Evolutionary conservation across 2,797 vertebrate species (phyloP), one percentile per base, ranked within the genome.

Genomic region (Pelochelys cantorii): DNA sequence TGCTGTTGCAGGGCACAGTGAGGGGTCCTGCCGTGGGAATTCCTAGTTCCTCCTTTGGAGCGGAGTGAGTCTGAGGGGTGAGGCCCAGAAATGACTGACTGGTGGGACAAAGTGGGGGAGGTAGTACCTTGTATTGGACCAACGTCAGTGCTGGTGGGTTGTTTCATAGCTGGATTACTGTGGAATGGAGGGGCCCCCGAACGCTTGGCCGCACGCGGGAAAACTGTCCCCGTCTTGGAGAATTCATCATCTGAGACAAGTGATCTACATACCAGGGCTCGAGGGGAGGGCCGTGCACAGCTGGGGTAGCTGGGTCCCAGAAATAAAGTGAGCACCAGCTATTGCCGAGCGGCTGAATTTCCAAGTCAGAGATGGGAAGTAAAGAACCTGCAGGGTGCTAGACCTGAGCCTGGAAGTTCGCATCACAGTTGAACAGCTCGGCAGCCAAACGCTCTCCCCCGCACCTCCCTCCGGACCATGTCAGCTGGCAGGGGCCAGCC

Each of bases 51-150:
- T 31, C 4, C 5, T 59, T 31, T 55, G 2, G 37, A 34, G 17
- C 10, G 31, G 75, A 37, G 2, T 27, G 17, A 20, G 25, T 5
- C 37, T 54, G 2, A 14, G 17, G 11, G 17, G 0, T 4, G 22
- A n/a, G 25, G 29, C 0, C 3, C 42, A 78, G 83, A 22, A 27
- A 18, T 27, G 62, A 3, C 29, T 68, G 17, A 68, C 65, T 20
- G 17, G 65, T 34, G 65, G 17, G 65, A 68, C 65, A 68, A 18
- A 31, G 65, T n/a, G 15, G 62, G 4, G 8, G 31, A 34, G n/a
- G n/a, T 68, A 5, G 10, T 29, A 29, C 12, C 23, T 59, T n/a
- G 31, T 68, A 34, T 18, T 34, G 65, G 31, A n/a, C 17, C n/a
- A n/a, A 18, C 65, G 18, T 68, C 17, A 18, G 10, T 68, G 10